phyloP scores from a whole-genome alignment of 2,888 invertebrate genomes.

The Mamestra brassicae region DNA sequence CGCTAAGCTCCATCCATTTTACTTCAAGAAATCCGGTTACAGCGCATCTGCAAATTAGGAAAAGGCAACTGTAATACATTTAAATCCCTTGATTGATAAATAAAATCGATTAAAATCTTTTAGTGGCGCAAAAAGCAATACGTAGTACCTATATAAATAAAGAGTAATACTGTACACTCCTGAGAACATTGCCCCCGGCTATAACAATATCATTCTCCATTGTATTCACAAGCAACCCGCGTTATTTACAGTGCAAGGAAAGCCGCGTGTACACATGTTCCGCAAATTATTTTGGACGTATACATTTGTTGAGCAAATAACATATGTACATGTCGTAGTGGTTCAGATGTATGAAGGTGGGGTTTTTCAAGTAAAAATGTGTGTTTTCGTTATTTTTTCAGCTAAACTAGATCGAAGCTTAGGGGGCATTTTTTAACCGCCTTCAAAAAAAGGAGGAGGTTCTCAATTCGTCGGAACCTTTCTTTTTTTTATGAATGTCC shows the following conservation, averaged over 20 bases:
- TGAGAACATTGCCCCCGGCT: constrained; percentile 7
- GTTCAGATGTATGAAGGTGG: background rate
- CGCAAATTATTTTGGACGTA: constrained; percentile 7
- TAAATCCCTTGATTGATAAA: background rate
- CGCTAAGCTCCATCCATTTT: too few species aligned
- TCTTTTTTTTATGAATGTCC: too few species aligned
- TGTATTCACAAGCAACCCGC: constrained; percentile 1
- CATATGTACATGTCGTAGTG: background rate
- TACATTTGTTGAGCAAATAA: constrained; percentile 24
- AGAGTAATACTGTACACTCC: constrained; percentile 7
- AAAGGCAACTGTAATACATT: background rate
- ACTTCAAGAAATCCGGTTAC: background rate
- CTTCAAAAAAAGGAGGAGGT: too few species aligned
- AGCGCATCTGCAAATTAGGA: background rate
- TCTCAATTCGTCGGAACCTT: too few species aligned
- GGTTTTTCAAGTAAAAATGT: background rate
- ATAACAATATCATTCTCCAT: constrained; percentile 10
- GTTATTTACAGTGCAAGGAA: constrained; percentile 3
- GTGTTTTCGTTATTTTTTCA: too few species aligned
- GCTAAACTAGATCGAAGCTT: too few species aligned
- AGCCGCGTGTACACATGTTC: constrained; percentile 17
- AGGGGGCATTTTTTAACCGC: too few species aligned
- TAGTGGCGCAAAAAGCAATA: background rate
- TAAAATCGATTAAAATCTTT: too few species aligned
- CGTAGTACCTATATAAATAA: background rate